Percentiles rank a stretch among this genome's conserved stretches.
These are phyloP conservation scores for Saccopteryx bilineata DNA, from an alignment of 2,113 vertebrate genomes.

Conservation along the genomic window DNA sequence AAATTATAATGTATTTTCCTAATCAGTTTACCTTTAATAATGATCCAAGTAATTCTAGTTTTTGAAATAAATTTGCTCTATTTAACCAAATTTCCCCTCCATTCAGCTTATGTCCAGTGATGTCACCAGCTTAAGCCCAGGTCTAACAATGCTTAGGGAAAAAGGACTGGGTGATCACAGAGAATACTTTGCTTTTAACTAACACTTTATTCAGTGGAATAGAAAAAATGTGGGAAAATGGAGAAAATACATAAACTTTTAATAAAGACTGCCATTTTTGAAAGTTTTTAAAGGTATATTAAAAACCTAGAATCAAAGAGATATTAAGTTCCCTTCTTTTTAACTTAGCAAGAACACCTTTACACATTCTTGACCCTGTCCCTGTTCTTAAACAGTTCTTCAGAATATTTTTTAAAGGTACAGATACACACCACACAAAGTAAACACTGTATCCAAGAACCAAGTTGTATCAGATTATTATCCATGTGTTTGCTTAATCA, in stretches of 20 bases:
- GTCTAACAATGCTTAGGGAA: background rate
- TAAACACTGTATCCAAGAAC: slow-evolving; percentile 39
- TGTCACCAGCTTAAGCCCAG: slow-evolving; percentile 37
- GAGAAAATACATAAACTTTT: slow-evolving; percentile 54
- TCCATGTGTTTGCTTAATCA: background rate
- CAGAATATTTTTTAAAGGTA: slow-evolving; percentile 60
- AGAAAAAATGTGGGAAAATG: background rate
- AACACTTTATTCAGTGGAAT: slow-evolving; percentile 49
- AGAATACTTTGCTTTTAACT: slow-evolving; percentile 45
- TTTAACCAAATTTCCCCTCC: background rate
- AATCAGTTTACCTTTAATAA: slow-evolving; percentile 44
- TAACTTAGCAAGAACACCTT: background rate
- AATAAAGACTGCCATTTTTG: slow-evolving; percentile 31
- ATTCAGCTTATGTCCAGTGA: slow-evolving; percentile 5
- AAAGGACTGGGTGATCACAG: background rate
- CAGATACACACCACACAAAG: background rate
- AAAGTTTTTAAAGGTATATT: background rate
- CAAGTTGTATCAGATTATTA: background rate
- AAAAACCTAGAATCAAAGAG: slow-evolving; percentile 41
- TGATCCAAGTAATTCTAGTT: background rate
- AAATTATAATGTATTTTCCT: slow-evolving; percentile 40
- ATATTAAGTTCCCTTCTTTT: background rate
- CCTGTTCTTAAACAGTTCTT: background rate
- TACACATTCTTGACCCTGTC: background rate
- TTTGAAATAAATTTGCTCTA: slow-evolving; percentile 55